Conservation (phyloP, 2,888 invertebrate species). For the Heliconius hortense region DNA sequence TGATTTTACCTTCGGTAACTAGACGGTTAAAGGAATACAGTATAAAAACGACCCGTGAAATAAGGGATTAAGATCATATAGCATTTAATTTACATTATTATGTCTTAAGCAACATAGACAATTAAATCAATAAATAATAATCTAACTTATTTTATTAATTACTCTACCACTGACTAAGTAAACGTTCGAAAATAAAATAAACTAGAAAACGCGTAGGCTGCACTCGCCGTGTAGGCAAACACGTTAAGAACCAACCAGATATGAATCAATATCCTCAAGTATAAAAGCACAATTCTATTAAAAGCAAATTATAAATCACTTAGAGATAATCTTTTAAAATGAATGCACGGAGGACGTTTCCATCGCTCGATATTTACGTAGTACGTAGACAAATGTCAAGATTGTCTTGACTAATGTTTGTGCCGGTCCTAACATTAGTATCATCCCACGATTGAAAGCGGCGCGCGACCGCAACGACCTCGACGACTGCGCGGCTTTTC, state of each 20-base stretch:
- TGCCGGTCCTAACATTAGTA: conserved; percentile 42
- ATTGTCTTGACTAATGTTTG: conserved; percentile 36
- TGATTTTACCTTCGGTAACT: neutral
- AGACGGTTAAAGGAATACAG: no score
- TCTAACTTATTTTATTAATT: conserved; percentile 8
- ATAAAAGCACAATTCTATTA: conserved; percentile 33
- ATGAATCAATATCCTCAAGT: conserved; percentile 33
- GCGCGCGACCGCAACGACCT: conserved; percentile 68
- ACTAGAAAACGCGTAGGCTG: conserved; percentile 27
- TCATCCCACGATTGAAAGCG: conserved; percentile 54
- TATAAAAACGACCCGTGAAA: no score
- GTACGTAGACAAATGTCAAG: conserved; percentile 33
- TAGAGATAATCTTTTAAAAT: conserved; percentile 31
- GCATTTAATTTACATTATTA: no score
- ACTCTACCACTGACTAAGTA: conserved; percentile 7
- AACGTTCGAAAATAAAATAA: conserved; percentile 25
- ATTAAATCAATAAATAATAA: neutral
- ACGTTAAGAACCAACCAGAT: conserved; percentile 18
- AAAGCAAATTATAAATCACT: conserved; percentile 34
- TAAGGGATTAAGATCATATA: no score
- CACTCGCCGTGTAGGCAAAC: conserved; percentile 1
- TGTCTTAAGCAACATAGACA: neutral
- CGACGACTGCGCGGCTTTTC: conserved; percentile 48
- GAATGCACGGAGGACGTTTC: conserved; percentile 30
- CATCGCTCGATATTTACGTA: conserved; percentile 33